These are phyloP conservation scores for Microtus obscurus DNA, from an alignment of 2,797 vertebrate species.

Conservation along the genomic window DNA sequence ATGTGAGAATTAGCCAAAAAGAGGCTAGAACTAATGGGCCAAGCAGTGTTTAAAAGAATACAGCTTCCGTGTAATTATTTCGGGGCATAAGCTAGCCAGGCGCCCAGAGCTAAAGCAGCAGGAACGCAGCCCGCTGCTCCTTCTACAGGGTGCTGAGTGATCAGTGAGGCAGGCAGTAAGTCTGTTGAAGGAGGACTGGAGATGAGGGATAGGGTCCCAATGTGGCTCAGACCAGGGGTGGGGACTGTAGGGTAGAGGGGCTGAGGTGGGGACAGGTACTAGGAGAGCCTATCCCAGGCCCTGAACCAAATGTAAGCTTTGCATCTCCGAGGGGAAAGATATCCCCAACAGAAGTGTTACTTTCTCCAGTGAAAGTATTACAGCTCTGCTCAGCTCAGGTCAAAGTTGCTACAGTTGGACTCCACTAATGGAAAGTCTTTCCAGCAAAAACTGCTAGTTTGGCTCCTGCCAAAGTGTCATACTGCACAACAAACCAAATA, in stretches of 20 bases:
- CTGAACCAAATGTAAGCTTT: neutral
- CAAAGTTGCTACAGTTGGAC: neutral
- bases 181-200: neutral
- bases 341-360: neutral
- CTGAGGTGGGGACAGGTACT: neutral
- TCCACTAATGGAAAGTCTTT: neutral
- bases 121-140: too few species aligned
- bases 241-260: too few species aligned
- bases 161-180: neutral
- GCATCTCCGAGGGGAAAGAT: neutral
- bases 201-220: neutral
- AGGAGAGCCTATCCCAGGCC: neutral
- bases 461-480: neutral
- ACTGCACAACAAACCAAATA: neutral
- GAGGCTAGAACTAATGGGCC: too few species aligned
- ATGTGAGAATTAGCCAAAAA: too few species aligned
- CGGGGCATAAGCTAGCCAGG: too few species aligned
- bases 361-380: neutral
- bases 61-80: too few species aligned
- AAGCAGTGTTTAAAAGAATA: too few species aligned
- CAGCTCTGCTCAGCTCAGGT: neutral
- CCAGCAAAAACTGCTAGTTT: neutral
- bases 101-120: rapidly evolving
- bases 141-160: neutral
- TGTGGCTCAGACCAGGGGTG: neutral